These are phyloP conservation scores for Propsilocerus akamusi DNA, from an alignment of 1,140 invertebrate genomes.

Conservation along the genomic window DNA sequence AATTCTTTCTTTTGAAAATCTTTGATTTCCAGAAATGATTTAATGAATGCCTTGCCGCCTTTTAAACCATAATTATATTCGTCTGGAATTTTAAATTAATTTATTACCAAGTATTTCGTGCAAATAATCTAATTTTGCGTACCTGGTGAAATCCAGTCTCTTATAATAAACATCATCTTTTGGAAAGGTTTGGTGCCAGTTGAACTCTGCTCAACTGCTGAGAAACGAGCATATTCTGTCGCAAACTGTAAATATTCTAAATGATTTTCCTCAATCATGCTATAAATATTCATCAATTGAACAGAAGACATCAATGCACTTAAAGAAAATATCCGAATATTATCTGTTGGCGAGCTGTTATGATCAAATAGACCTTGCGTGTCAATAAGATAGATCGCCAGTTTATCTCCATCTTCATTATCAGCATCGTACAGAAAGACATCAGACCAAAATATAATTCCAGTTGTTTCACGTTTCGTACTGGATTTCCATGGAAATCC, in stretches of 20 bases:
- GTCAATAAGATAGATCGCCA: not conserved
- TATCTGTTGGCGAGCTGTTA: not conserved
- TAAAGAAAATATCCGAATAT: slow-evolving; percentile 1
- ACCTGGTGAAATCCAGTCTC: slow-evolving; percentile 1
- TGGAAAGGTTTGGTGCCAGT: slow-evolving; percentile 1
- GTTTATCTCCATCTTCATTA: not conserved
- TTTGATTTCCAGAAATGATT: not conserved
- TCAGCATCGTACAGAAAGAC: not conserved
- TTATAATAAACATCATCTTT: not conserved
- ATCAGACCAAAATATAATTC: slow-evolving; percentile 1
- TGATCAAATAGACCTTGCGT: slow-evolving; percentile 3
- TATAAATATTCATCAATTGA: not conserved
- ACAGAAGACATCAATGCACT: slow-evolving; percentile 1
- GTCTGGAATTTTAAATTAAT: too few species aligned
- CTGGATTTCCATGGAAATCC: slow-evolving; percentile 1
- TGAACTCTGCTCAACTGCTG: not conserved
- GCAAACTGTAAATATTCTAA: not conserved
- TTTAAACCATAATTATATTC: not conserved
- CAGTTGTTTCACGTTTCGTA: slow-evolving; percentile 5
- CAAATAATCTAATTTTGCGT: too few species aligned
- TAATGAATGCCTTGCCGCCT: not conserved
- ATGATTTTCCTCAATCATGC: not conserved
- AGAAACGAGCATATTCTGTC: not conserved
- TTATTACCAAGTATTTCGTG: too few species aligned
- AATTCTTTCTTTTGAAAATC: not conserved